phyloP scores from a whole-genome alignment of 2,888 invertebrate species.

The Diarsia rubi region DNA sequence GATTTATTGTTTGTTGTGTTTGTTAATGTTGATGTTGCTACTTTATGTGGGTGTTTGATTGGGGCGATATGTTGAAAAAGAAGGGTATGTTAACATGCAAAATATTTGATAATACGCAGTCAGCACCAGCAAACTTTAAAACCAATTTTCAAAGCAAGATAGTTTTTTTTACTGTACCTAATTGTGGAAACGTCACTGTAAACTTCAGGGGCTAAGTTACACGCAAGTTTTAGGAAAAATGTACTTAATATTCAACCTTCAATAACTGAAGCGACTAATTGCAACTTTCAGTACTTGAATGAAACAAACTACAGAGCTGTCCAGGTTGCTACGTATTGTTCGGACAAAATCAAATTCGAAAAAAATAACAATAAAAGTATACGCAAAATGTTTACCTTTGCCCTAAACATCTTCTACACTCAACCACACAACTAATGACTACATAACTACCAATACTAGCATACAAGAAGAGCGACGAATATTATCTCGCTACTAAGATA shows the following conservation, averaged over 20 bases:
- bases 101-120: neutral
- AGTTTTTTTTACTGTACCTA: no score
- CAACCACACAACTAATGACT: neutral
- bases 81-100: neutral
- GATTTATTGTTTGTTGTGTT: slow-evolving; percentile 76
- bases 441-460: slow-evolving; percentile 49
- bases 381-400: neutral
- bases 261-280: no score
- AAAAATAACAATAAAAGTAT: neutral
- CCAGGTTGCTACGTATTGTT: no score
- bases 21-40: slow-evolving; percentile 76
- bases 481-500: slow-evolving; percentile 56
- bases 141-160: no score
- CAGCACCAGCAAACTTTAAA: neutral
- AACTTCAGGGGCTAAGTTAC: neutral
- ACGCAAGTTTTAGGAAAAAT: neutral
- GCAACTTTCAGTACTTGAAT: no score
- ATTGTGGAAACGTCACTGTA: no score
- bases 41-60: slow-evolving; percentile 74
- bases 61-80: slow-evolving; percentile 2
- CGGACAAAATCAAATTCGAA: no score
- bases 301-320: no score
- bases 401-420: slow-evolving; percentile 8
- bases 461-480: slow-evolving; percentile 66
- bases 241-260: neutral